Conservation (phyloP, 2,888 invertebrate species). For the Netelia virgata region DNA sequence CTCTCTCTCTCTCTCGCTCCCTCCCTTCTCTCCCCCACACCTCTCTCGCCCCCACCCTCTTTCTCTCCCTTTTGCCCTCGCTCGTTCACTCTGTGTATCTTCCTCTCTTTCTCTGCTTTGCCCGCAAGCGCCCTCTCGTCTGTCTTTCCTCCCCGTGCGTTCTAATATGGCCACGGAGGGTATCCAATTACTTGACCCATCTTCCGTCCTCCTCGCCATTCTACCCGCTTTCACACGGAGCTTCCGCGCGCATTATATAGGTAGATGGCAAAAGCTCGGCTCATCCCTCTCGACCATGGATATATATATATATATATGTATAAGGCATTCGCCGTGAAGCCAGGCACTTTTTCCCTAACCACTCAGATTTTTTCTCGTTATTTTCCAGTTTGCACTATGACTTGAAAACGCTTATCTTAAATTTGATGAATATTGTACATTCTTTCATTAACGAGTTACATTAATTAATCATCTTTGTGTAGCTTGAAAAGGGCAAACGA, state of each 20-base stretch:
- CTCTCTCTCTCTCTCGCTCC: too few relatives aligned
- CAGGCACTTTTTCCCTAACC: too few relatives aligned
- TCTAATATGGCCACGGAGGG: constrained; percentile 84
- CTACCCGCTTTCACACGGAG: constrained; percentile 48
- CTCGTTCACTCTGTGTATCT: constrained; percentile 13
- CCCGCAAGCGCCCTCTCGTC: constrained; percentile 57
- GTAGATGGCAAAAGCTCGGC: constrained; percentile 20
- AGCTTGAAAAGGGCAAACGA: background rate
- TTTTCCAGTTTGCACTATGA: too few relatives aligned
- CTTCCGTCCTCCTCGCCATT: constrained; percentile 63
- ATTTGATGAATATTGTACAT: too few relatives aligned
- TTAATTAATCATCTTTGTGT: constrained; percentile 2
- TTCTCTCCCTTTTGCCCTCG: constrained; percentile 10
- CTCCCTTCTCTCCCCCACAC: too few relatives aligned
- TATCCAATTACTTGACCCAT: constrained; percentile 83
- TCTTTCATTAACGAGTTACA: too few relatives aligned
- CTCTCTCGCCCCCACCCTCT: constrained; percentile 29
- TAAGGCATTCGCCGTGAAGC: too few relatives aligned
- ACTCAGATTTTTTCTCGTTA: too few relatives aligned
- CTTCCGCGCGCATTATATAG: constrained; percentile 41
- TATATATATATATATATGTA: constrained; percentile 18
- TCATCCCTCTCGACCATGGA: constrained; percentile 33
- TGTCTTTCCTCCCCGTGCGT: constrained; percentile 72
- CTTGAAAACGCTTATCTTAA: too few relatives aligned
- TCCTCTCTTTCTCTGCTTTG: constrained; percentile 67